A percentile compares a stretch with the other conserved stretches of the same genome.
Evolutionary conservation across 2,113 vertebrate species (phyloP).

Genomic region (Anhinga rufa): DNA sequence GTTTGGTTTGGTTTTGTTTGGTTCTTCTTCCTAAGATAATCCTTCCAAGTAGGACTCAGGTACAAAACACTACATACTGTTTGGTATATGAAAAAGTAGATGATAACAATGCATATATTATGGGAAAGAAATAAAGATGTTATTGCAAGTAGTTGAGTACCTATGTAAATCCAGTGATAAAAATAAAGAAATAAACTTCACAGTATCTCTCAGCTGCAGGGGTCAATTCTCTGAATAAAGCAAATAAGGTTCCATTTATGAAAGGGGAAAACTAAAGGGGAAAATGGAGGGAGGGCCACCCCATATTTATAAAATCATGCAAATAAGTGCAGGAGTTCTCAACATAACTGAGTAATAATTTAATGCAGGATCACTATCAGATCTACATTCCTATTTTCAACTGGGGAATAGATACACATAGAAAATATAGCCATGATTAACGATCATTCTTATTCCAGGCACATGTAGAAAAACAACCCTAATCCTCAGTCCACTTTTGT

Average conservation of each 20-base stretch:
- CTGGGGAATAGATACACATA: background rate
- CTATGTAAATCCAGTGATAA: background rate
- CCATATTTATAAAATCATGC: background rate
- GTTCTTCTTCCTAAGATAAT: background rate
- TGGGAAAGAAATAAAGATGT: background rate
- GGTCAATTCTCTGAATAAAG: background rate
- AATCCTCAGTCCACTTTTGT: background rate
- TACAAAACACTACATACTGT: background rate
- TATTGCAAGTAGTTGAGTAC: background rate
- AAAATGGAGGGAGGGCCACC: background rate
- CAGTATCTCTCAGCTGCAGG: background rate
- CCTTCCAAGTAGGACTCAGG: background rate
- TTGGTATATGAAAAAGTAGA: background rate
- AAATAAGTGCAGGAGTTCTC: background rate
- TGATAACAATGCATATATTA: background rate
- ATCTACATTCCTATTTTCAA: background rate
- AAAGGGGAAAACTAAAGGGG: background rate
- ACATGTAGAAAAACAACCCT: background rate
- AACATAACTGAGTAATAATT: background rate
- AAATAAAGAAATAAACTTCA: background rate
- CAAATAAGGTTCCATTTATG: background rate
- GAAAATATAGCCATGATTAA: background rate
- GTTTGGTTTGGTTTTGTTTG: background rate
- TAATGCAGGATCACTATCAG: background rate
- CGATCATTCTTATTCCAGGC: background rate